phyloP scores from a whole-genome alignment of 2,113 vertebrate species.

The Neodon shergylaensis region DNA sequence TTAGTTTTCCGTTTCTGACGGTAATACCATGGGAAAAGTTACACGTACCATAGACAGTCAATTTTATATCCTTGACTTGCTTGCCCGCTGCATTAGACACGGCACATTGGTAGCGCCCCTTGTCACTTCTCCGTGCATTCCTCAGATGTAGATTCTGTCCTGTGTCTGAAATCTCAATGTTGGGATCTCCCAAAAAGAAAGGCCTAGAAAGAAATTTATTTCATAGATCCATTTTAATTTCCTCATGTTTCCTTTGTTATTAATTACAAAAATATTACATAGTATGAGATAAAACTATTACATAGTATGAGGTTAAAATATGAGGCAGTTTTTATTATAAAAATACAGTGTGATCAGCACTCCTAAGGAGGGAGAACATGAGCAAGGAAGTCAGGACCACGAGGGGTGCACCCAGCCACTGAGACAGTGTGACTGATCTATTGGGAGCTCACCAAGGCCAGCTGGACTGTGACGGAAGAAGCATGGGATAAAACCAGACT shows the following conservation, averaged over 20 bases:
- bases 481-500: too few species aligned
- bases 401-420: too few species aligned
- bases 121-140: constrained; percentile 91
- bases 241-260: neutral
- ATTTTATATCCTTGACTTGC: constrained; percentile 91
- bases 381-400: too few species aligned
- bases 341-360: neutral
- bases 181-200: constrained; percentile 92
- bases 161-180: constrained; percentile 88
- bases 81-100: constrained; percentile 93
- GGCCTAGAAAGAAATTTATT: constrained; percentile 83
- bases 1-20: neutral
- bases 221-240: neutral
- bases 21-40: neutral
- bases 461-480: too few species aligned
- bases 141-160: constrained; percentile 92
- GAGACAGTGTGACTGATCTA: too few species aligned
- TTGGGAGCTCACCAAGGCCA: too few species aligned
- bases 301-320: neutral
- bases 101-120: constrained; percentile 94
- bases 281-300: neutral
- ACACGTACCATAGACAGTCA: constrained; percentile 91
- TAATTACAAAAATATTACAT: neutral
- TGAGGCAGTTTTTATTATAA: neutral
- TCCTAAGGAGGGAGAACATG: too few species aligned